These are phyloP conservation scores for Melanotaenia nigrans DNA, from an alignment of 2,797 vertebrate genomes.

Conservation along the genomic window DNA sequence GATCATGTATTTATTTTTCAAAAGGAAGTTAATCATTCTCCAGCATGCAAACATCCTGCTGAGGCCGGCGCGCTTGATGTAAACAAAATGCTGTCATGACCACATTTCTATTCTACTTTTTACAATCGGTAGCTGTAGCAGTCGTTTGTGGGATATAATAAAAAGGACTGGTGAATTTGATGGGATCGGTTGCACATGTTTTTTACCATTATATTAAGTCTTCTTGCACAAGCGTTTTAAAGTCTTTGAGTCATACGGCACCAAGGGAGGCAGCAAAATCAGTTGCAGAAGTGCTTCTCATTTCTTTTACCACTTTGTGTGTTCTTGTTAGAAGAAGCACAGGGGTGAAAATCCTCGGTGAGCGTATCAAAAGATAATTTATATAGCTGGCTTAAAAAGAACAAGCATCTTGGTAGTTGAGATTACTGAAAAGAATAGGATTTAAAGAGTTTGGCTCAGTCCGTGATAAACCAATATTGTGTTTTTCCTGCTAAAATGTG, in stretches of 20 bases:
- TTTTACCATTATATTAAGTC: slow-evolving; percentile 21
- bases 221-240: slow-evolving; percentile 13
- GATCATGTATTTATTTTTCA: background rate
- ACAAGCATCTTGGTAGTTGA: background rate
- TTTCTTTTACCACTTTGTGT: slow-evolving; percentile 4
- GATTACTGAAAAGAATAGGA: background rate
- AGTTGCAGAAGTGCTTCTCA: slow-evolving; percentile 19
- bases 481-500: background rate
- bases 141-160: slow-evolving; percentile 12
- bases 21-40: background rate
- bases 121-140: background rate
- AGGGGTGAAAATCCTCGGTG: background rate
- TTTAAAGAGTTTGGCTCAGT: background rate
- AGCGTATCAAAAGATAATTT: background rate
- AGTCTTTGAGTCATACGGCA: slow-evolving; percentile 16
- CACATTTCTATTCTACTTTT: background rate
- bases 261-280: slow-evolving; percentile 15
- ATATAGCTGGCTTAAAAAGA: background rate
- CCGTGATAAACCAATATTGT: background rate
- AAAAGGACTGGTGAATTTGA: slow-evolving; percentile 3
- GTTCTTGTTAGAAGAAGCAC: slow-evolving; percentile 3
- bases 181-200: slow-evolving; percentile 29
- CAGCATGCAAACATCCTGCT: background rate
- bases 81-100: background rate
- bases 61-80: background rate